Conservation (phyloP, 2,113 vertebrate species). For the Onychorhynchus coronatus region DNA sequence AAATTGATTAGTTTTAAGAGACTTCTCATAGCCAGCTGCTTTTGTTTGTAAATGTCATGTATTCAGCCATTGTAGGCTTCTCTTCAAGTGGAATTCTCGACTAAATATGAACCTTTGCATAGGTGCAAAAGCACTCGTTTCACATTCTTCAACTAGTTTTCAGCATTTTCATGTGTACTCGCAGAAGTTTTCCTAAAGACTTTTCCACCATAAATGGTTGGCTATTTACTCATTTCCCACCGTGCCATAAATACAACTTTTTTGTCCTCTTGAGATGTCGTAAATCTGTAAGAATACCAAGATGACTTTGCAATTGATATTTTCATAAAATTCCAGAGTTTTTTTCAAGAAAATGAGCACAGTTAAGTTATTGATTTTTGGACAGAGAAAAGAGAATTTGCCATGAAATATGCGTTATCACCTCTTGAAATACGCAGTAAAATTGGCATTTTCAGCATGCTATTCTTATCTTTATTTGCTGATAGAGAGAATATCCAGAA, state of each 20-base stretch:
- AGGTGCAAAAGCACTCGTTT: conserved; percentile 47
- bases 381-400: conserved; percentile 61
- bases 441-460: conserved; percentile 75
- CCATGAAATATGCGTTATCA: conserved; percentile 64
- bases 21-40: conserved; percentile 64
- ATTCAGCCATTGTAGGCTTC: conserved; percentile 31
- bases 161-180: conserved; percentile 11
- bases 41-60: conserved; percentile 75
- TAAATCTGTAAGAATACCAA: conserved; percentile 37
- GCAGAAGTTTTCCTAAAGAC: background rate
- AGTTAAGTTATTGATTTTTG: conserved; percentile 40
- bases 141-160: conserved; percentile 26
- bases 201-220: conserved; percentile 10
- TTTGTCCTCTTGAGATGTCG: conserved; percentile 16
- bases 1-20: conserved; percentile 70
- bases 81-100: conserved; percentile 41
- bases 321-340: conserved; percentile 51
- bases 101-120: conserved; percentile 29
- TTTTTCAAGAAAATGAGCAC: conserved; percentile 27
- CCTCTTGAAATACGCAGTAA: conserved; percentile 72
- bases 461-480: conserved; percentile 83
- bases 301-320: conserved; percentile 48
- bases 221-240: conserved; percentile 49
- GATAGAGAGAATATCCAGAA: conserved; percentile 78
- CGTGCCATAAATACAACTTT: conserved; percentile 14